Evolutionary conservation across 2,888 invertebrate genomes (phyloP), one percentile per base, ranked within the genome.

Genomic region (Halictus quadricinctus): DNA sequence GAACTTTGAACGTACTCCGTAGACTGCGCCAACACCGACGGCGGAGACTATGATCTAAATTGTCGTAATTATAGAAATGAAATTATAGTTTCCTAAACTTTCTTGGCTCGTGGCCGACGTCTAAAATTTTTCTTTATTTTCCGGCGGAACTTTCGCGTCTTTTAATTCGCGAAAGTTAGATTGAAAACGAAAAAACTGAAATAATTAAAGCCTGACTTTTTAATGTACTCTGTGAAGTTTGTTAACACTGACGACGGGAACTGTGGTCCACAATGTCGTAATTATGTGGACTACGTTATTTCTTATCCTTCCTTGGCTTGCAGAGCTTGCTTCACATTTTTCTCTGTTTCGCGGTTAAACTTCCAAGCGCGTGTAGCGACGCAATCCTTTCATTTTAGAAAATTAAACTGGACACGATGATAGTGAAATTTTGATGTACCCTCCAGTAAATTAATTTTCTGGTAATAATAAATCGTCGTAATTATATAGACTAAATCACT

Each of bases 51-150:
- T 21, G 58, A n/a, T 58, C n/a, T n/a, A 58, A 58, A 58, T n/a
- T 58, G n/a, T n/a, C 58, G 58, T 58, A 58, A 58, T 58, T 58
- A 58, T 58, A 12, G 10, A 58, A 58, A 58, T n/a, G 58, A 58
- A 58, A n/a, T 58, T n/a, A 58, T 58, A 58, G 58, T n/a, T 58
- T n/a, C 58, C n/a, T 58, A n/a, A 58, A 58, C n/a, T 58, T n/a
- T 12, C n/a, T 58, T 58, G 58, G 58, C 12, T 12, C 58, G 58
- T 1, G 4, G 58, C n/a, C 58, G 58, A n/a, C 58, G 58, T 58
- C n/a, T 58, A 10, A n/a, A 58, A n/a, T n/a, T 12, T n/a, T 58
- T 58, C 58, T 58, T 58, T 58, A n/a, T n/a, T 58, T 58, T 12
- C 8, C 12, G 12, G 58, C 12, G 1, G n/a, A n/a, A 12, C 58